These are phyloP conservation scores for Carcina quercana DNA, from an alignment of 2,888 invertebrate genomes.

Conservation along the genomic window DNA sequence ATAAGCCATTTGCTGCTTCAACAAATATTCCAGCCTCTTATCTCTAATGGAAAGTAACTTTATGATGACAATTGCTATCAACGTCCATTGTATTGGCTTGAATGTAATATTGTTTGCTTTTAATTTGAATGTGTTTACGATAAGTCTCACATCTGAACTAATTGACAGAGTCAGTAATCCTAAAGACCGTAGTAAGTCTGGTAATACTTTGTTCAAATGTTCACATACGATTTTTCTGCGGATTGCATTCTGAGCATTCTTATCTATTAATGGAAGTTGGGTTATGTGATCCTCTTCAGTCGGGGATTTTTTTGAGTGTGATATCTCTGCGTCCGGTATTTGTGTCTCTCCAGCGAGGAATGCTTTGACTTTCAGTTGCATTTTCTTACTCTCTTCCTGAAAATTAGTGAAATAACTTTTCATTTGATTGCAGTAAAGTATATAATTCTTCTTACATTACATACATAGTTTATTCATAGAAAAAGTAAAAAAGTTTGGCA, in stretches of 20 bases:
- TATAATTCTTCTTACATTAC: too few species aligned
- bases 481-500: too few species aligned
- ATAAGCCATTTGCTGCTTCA: constrained; percentile 44
- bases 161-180: constrained; percentile 52
- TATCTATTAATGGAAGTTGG: constrained; percentile 78
- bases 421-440: too few species aligned
- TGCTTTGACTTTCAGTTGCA: constrained; percentile 78
- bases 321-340: constrained; percentile 41
- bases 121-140: constrained; percentile 79
- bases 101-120: constrained; percentile 82
- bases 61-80: constrained; percentile 80
- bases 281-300: constrained; percentile 42
- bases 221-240: constrained; percentile 80
- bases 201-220: constrained; percentile 77
- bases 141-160: constrained; percentile 55
- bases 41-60: constrained; percentile 71
- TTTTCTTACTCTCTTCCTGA: constrained; percentile 76
- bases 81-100: constrained; percentile 81
- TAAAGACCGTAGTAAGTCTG: constrained; percentile 71
- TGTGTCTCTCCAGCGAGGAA: constrained; percentile 74
- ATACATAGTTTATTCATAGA: too few species aligned
- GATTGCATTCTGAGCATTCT: constrained; percentile 78
- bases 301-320: constrained; percentile 23
- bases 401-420: too few species aligned
- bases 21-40: constrained; percentile 35